Percentiles rank a stretch among this genome's conserved stretches.
phyloP scores from a whole-genome alignment of 2,888 invertebrate species.

The Diploptera punctata region DNA sequence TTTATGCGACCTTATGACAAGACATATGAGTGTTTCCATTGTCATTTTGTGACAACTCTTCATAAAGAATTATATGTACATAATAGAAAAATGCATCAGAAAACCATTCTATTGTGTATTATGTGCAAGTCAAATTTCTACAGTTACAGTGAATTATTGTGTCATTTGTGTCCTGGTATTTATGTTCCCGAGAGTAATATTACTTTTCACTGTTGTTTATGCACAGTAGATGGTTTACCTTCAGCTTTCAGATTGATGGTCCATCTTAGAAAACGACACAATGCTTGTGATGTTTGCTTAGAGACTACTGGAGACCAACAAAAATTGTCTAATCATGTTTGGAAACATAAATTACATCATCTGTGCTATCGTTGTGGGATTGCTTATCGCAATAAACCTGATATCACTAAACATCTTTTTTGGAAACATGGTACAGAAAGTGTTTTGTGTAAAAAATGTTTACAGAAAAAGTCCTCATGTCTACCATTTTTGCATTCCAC shows the following conservation, averaged over 20 bases:
- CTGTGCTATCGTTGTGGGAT: constrained; percentile 88
- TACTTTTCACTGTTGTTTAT: constrained; percentile 82
- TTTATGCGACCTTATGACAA: constrained; percentile 66
- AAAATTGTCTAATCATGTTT: constrained; percentile 83
- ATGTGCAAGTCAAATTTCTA: constrained; percentile 90
- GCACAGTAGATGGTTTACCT: constrained; percentile 77
- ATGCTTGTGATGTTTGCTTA: constrained; percentile 86
- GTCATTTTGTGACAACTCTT: constrained; percentile 75
- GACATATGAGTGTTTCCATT: constrained; percentile 86
- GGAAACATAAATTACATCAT: constrained; percentile 90
- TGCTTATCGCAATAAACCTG: constrained; percentile 85
- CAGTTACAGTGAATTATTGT: constrained; percentile 85
- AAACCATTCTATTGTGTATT: constrained; percentile 79
- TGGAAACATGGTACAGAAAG: constrained; percentile 95
- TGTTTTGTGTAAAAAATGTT: constrained; percentile 81
- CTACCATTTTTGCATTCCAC: constrained; percentile 89
- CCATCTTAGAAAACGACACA: constrained; percentile 82
- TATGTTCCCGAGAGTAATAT: constrained; percentile 67
- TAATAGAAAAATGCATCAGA: constrained; percentile 86
- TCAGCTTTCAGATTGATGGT: constrained; percentile 90
- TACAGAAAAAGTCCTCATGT: constrained; percentile 93
- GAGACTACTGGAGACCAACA: constrained; percentile 82
- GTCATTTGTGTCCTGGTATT: constrained; percentile 85
- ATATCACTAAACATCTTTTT: constrained; percentile 87
- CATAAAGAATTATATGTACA: constrained; percentile 88